phyloP scores from a whole-genome alignment of 1,140 invertebrate genomes.

The Papilio polytes region DNA sequence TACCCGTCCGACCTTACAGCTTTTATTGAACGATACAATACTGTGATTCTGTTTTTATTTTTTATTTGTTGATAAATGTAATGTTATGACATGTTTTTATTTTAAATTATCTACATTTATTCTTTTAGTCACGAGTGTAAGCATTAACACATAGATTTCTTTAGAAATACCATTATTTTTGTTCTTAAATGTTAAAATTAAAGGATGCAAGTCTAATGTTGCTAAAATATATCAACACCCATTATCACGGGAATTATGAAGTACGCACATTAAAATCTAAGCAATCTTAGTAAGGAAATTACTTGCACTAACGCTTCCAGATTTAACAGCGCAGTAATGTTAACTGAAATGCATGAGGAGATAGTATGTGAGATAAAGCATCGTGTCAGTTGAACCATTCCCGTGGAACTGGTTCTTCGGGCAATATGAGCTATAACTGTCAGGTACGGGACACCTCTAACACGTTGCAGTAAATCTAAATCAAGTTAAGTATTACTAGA shows the following conservation, averaged over 20 bases:
- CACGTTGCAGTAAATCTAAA: not conserved
- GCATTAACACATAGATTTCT: no score
- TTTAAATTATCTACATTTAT: not conserved
- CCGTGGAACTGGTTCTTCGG: conserved; percentile 46
- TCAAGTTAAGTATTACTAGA: not conserved
- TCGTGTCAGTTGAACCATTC: conserved; percentile 38
- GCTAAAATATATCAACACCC: not conserved
- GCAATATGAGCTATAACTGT: conserved; percentile 51
- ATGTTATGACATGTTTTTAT: not conserved
- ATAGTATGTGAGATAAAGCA: conserved; percentile 33
- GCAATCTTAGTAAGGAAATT: not conserved
- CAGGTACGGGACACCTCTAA: conserved; percentile 33
- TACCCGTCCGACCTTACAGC: conserved; percentile 24
- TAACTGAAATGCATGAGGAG: conserved; percentile 42
- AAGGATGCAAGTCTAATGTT: not conserved
- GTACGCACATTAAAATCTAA: not conserved
- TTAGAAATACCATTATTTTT: no score
- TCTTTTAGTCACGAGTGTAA: no score
- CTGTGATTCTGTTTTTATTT: not conserved
- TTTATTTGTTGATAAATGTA: not conserved
- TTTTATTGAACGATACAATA: not conserved
- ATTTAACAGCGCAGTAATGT: conserved; percentile 47
- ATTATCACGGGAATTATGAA: not conserved
- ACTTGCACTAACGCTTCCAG: conserved; percentile 22
- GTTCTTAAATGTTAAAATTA: no score